A percentile compares a stretch with the other conserved stretches of the same genome.
Conservation (phyloP, 1,140 invertebrate species). For the Calephelis nemesis region DNA sequence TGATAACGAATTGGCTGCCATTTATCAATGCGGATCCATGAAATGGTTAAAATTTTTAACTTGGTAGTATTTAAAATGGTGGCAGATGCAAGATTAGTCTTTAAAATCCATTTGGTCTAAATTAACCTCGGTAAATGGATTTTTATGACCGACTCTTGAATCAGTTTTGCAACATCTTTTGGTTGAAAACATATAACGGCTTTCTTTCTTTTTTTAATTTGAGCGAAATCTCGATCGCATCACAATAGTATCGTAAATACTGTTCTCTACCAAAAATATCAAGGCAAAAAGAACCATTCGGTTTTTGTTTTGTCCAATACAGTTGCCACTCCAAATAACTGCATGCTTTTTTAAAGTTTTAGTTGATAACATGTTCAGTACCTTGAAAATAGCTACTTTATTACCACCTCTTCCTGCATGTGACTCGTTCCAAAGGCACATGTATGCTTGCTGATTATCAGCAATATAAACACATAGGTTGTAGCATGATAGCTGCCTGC, state of each 20-base stretch:
- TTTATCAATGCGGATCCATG: too few species aligned
- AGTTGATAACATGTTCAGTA: conserved; percentile 16
- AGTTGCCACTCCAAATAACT: conserved; percentile 26
- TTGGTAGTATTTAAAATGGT: too few species aligned
- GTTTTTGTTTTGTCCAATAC: conserved; percentile 24
- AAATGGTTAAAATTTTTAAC: too few species aligned
- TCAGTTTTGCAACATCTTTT: conserved; percentile 3
- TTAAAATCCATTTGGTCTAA: too few species aligned
- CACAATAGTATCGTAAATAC: conserved; percentile 17
- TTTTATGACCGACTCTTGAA: not conserved
- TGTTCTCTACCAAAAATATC: conserved; percentile 16
- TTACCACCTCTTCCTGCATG: not conserved
- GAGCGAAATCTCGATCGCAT: conserved; percentile 23
- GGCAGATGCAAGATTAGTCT: too few species aligned
- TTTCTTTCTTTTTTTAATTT: conserved; percentile 23
- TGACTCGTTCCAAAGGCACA: conserved; percentile 22
- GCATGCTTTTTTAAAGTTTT: conserved; percentile 20
- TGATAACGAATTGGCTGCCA: too few species aligned
- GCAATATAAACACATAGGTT: conserved; percentile 24
- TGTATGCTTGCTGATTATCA: conserved; percentile 19
- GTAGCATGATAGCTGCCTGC: conserved; percentile 22
- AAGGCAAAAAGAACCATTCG: conserved; percentile 23
- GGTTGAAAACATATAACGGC: conserved; percentile 12
- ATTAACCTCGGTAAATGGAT: too few species aligned
- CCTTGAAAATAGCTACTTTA: conserved; percentile 19